phyloP scores from a whole-genome alignment of 2,888 invertebrate species.

The Meganola albula region DNA sequence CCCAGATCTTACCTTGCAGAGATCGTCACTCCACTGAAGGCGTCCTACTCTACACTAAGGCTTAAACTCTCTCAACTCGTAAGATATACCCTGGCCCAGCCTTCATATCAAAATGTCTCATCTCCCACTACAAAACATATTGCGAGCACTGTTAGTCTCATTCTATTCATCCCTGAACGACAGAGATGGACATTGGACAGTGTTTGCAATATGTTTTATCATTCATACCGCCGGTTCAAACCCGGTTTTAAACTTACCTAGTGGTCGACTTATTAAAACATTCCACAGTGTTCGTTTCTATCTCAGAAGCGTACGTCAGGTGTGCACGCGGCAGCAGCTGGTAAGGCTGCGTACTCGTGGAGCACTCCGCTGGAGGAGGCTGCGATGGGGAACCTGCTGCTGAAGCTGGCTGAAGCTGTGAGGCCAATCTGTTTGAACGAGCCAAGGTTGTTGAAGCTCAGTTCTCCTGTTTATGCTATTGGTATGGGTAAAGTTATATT shows the following conservation, averaged over 20 bases:
- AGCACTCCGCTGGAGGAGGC: constrained; percentile 35
- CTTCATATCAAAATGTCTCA: too few relatives aligned
- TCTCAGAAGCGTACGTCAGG: constrained; percentile 8
- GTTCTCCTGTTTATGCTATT: constrained; percentile 51
- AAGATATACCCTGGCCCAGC: too few relatives aligned
- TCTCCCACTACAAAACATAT: too few relatives aligned
- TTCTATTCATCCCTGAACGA: too few relatives aligned
- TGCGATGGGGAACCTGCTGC: constrained; percentile 42
- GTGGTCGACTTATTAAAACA: not conserved
- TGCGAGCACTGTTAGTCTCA: too few relatives aligned
- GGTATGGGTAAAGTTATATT: constrained; percentile 38
- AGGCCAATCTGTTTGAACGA: constrained; percentile 44
- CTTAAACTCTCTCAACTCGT: too few relatives aligned
- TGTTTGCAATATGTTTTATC: not conserved
- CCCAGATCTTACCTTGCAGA: too few relatives aligned
- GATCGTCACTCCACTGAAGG: too few relatives aligned
- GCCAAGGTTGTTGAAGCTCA: constrained; percentile 45
- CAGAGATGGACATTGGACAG: too few relatives aligned
- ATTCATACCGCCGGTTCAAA: not conserved
- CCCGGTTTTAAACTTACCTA: not conserved
- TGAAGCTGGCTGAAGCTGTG: constrained; percentile 51
- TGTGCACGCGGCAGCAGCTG: not conserved
- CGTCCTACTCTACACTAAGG: too few relatives aligned
- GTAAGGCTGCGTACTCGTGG: constrained; percentile 52
- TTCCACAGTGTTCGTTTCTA: too few relatives aligned